Conservation (phyloP, 2,888 invertebrate genomes). For the Isotomurus palustris region DNA sequence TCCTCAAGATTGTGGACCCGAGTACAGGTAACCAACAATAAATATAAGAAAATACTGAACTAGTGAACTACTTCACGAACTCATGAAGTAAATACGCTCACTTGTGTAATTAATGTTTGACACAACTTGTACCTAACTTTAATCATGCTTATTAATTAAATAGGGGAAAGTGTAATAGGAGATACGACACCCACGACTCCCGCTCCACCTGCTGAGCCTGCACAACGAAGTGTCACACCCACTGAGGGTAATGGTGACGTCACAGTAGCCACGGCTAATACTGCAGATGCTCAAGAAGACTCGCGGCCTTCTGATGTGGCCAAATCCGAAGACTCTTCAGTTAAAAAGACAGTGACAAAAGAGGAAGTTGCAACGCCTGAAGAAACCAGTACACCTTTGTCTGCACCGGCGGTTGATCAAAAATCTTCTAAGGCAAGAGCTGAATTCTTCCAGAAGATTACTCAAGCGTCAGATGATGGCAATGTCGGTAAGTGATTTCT, state of each 20-base stretch:
- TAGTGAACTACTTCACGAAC: no score
- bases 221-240: not conserved
- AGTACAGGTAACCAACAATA: conserved; percentile 48
- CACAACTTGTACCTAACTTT: not conserved
- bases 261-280: not conserved
- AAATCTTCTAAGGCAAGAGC: conserved; percentile 25
- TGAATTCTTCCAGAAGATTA: conserved; percentile 45
- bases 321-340: no score
- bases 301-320: not conserved
- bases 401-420: conserved; percentile 17
- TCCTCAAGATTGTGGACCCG: conserved; percentile 55
- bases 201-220: not conserved
- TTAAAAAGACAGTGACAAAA: no score
- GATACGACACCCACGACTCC: not conserved
- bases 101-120: not conserved
- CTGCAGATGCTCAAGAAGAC: not conserved
- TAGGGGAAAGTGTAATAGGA: not conserved
- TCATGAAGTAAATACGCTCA: no score
- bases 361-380: conserved; percentile 19
- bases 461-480: conserved; percentile 43
- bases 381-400: conserved; percentile 17
- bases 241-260: conserved; percentile 13
- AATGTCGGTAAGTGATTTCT: conserved; percentile 7
- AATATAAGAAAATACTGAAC: no score
- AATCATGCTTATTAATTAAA: not conserved